Percentiles rank a stretch among this genome's conserved stretches.
phyloP scores from a whole-genome alignment of 1,140 invertebrate genomes.

The Orchestia grillus region DNA sequence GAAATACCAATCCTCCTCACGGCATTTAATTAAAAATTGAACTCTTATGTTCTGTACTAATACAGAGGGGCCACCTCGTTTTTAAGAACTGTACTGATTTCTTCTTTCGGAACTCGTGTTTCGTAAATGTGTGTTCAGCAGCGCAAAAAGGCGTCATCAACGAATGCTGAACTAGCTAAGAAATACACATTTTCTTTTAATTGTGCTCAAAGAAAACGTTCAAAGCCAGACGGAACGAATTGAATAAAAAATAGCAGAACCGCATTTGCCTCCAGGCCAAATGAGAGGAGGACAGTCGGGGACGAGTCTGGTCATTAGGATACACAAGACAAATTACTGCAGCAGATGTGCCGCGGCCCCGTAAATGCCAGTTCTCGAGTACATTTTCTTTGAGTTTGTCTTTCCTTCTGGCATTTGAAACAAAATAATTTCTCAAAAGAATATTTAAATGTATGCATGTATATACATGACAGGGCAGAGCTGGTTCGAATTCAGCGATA shows the following conservation, averaged over 20 bases:
- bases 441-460: background rate
- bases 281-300: background rate
- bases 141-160: background rate
- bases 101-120: too few species aligned
- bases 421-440: background rate
- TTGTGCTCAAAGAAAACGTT: too few species aligned
- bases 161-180: background rate
- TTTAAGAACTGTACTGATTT: too few species aligned
- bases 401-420: background rate
- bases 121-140: background rate
- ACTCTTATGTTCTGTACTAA: too few species aligned
- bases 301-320: background rate
- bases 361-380: background rate
- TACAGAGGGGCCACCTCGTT: too few species aligned
- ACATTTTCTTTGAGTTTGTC: background rate
- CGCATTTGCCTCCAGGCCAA: too few species aligned
- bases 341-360: background rate
- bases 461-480: background rate
- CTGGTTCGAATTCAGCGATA: background rate
- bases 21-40: too few species aligned
- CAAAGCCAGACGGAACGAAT: too few species aligned
- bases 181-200: too few species aligned
- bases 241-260: too few species aligned
- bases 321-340: background rate
- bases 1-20: too few species aligned